Conservation (phyloP, 2,113 vertebrate genomes). For the Hepsetus odoe region DNA sequence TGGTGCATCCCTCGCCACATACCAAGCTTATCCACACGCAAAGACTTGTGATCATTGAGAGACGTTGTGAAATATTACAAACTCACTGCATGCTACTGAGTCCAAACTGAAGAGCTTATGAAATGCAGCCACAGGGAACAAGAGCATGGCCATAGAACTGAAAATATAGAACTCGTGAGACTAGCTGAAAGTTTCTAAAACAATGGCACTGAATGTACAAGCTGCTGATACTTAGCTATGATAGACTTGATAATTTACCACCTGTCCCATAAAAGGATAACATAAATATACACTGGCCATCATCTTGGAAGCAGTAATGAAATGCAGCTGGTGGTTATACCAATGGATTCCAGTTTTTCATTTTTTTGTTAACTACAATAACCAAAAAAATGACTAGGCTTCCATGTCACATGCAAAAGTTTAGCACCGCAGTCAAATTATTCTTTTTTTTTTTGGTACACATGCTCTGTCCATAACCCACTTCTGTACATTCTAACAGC, state of each 20-base stretch:
- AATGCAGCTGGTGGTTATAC: neutral
- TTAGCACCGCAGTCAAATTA: too few relatives aligned
- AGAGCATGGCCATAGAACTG: neutral
- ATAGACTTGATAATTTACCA: neutral
- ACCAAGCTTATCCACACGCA: slow-evolving; percentile 1
- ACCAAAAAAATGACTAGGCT: neutral
- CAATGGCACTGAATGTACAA: neutral
- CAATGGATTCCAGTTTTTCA: neutral
- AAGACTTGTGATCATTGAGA: neutral
- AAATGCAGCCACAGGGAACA: neutral
- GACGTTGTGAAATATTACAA: slow-evolving; percentile 11
- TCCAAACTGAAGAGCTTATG: neutral
- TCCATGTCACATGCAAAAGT: too few relatives aligned
- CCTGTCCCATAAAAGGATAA: neutral
- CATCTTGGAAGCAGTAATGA: neutral
- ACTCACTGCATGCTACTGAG: neutral
- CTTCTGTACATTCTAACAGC: too few relatives aligned
- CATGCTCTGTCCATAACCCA: too few relatives aligned
- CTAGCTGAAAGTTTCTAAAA: neutral
- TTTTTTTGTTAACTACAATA: neutral
- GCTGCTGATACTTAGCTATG: slow-evolving; percentile 2
- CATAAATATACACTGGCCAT: neutral
- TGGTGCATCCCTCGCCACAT: neutral
- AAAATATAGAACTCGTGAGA: slow-evolving; percentile 21
- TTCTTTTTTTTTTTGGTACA: too few relatives aligned